Evolutionary conservation across 2,888 invertebrate genomes (phyloP), one percentile per base, ranked within the genome.

Genomic region (Tipula lateralis): DNA sequence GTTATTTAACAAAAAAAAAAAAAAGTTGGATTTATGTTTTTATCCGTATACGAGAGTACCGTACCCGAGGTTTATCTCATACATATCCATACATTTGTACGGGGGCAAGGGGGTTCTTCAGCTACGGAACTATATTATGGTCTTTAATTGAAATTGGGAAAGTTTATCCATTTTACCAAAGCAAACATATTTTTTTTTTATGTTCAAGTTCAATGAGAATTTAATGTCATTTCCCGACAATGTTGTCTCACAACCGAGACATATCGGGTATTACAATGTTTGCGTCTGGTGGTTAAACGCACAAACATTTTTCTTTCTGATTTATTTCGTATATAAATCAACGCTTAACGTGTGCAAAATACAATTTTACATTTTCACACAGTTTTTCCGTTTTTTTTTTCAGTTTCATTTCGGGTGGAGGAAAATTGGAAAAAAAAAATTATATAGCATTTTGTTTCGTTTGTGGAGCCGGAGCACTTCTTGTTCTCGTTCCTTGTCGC

Each of bases 321-420:
- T 66, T 66, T 66, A 24, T 66, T 66, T 24, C 24, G 66, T 66
- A 24, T 66, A 66, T 66, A 66, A 66, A 66, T 66, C 66, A 66
- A 12, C 24, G 66, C 66, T 66, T 66, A 66, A 66, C 66, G 66
- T 66, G n/a, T n/a, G 66, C 66, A 12, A 66, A 66, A 66, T 66
- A 66, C 66, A 66, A 66, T 66, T 66, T 24, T 66, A 66, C 66
- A 66, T 66, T 66, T 66, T 66, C 66, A 66, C 66, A 66, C 66
- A 66, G 66, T 66, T 66, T 66, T 66, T 66, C 9, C 0, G 9
- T 24, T 66, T 24, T 66, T 66, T 4, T 0, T 19, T 24, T 66
- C n/a, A n/a, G n/a, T n/a, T n/a, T n/a, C n/a, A 19, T 16, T 50
- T 19, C 1, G 19, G 66, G 66, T 24, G 24, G 24, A 66, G 24